Base-by-base conservation (phyloP, 2,888 invertebrate species). In the Antheraea yamamai region DNA sequence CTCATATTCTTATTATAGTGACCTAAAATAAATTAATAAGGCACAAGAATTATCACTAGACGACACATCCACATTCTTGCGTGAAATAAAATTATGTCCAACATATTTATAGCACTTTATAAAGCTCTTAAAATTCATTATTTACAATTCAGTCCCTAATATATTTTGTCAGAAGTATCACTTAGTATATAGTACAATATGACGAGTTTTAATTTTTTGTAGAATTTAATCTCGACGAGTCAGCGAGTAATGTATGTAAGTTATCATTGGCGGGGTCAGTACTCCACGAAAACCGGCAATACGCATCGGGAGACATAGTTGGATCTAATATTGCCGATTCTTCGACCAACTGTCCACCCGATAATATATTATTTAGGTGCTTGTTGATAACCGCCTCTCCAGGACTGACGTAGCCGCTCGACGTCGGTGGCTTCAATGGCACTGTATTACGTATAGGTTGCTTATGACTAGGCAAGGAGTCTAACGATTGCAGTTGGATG, bases 1-100 rank as follows among this genome's bases (percentile, higher is more conserved):
- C 86, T 85, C 87, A 87, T 82, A 87, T 91, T 91, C 90, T 84
- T 88, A 89, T 87, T 85, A 30, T 30, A 86, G 89, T 89, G 88
- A 89, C 92, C 94, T 94, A 94, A 94, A 93, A 94, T 94, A 95
- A 94, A 93, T 94, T 95, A 94, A 93, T 95, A 95, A 95, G 95
- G 95, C 94, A 95, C 94, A 90, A 93, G 89, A 91, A 90, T 91
- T 94, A 94, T 94, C 94, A 94, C 94, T 94, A 94, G 88, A 91
- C 86, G 88, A 90, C 90, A 92, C 90, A 91, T 89, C 83, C 88
- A 89, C 85, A 84, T 88, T 87, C 83, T 88, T 88, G 88, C 87
- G 88, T 91, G 83, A 88, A 89, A 88, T 85, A 85, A 86, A 83
- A 88, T 88, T 87, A 89, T 86, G 91, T 92, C 88, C 89, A 86